Base-by-base conservation (phyloP, 2,888 invertebrate species). In the Troides helena region DNA sequence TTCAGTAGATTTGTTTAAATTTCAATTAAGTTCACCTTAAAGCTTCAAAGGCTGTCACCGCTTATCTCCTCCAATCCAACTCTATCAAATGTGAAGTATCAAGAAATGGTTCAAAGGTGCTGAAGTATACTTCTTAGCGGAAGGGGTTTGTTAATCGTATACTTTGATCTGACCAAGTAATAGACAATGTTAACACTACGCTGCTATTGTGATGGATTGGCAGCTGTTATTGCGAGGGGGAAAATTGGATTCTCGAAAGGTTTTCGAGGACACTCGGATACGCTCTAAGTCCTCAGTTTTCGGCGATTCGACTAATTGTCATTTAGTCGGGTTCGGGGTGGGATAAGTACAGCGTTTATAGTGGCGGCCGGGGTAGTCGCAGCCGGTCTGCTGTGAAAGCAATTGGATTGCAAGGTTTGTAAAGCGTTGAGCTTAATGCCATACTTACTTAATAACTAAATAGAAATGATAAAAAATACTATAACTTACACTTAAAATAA, bases 21-120 rank as follows among this genome's bases (percentile, higher is more conserved):
- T 39, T 10, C 8, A 39, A 10, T 39, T 10, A 39, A 39, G 39
- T 10, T 39, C 39, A 1, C 39, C 7, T 39, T 39, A 39, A 39
- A 39, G 39, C 39, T 39, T 10, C 39, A 10, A 7, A 10, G 39
- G 39, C 5, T 39, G 39, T 39, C 39, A 7, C 39, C 39, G 39
- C 39, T 39, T 6, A 39, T 39, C 10, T 39, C 39, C 39, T 39
- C 39, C 8, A 39, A 39, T 39, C 39, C 39, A 39, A 7, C 8
- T 7, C 10, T 39, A 30, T 30, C 30, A 30, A 30, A 5, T 30
- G 10, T 39, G 23, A 23, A 23, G 57, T 39, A 21, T 17, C 57
- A 57, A 39, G 2, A 21, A 65, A 39, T 21, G 30, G 17, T 61
- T 61, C 14, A 67, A 53, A 36, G 39, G 67, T 67, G 65, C 62